A percentile compares a stretch with the other conserved stretches of the same genome.
Evolutionary conservation across 64 coral and sea anemone species (phyloP).

Genomic region (Astreopora myriophthalma): DNA sequence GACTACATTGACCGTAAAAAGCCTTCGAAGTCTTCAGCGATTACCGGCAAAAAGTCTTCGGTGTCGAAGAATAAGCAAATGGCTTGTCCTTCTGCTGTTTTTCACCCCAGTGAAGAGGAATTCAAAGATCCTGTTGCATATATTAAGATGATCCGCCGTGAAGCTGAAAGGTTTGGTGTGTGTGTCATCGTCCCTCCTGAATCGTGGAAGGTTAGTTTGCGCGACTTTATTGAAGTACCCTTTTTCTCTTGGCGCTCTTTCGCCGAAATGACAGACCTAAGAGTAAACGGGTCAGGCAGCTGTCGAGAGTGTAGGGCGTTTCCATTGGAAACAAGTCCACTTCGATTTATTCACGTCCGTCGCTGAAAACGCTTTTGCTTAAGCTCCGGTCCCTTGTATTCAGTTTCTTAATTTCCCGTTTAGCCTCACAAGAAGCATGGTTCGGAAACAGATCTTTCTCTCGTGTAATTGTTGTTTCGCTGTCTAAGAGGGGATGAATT

Average conservation of each 20-base stretch:
- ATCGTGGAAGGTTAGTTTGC: slow-evolving; percentile 87
- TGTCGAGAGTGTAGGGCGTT: too few species aligned
- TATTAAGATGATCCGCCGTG: slow-evolving; percentile 60
- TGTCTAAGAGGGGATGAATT: too few species aligned
- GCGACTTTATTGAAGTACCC: neutral
- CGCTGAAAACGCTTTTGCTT: too few species aligned
- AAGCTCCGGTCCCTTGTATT: too few species aligned
- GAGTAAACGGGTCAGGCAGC: neutral
- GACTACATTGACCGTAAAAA: neutral
- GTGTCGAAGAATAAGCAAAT: slow-evolving; percentile 53
- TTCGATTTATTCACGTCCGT: too few species aligned
- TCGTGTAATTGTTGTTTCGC: too few species aligned
- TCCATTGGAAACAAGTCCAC: too few species aligned
- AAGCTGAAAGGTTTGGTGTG: slow-evolving; percentile 80
- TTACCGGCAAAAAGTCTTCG: neutral
- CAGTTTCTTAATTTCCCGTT: too few species aligned
- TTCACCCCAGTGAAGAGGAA: slow-evolving; percentile 86
- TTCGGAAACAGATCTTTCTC: neutral
- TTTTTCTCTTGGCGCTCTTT: neutral
- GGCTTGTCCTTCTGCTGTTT: slow-evolving; percentile 20
- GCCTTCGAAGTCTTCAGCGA: neutral
- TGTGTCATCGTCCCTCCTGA: slow-evolving; percentile 86
- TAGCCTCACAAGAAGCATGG: neutral
- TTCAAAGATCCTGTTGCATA: slow-evolving; percentile 89
- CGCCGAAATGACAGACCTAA: neutral